These are phyloP conservation scores for Hormaphis cornu DNA, from an alignment of 1,140 invertebrate genomes.

Conservation along the genomic window DNA sequence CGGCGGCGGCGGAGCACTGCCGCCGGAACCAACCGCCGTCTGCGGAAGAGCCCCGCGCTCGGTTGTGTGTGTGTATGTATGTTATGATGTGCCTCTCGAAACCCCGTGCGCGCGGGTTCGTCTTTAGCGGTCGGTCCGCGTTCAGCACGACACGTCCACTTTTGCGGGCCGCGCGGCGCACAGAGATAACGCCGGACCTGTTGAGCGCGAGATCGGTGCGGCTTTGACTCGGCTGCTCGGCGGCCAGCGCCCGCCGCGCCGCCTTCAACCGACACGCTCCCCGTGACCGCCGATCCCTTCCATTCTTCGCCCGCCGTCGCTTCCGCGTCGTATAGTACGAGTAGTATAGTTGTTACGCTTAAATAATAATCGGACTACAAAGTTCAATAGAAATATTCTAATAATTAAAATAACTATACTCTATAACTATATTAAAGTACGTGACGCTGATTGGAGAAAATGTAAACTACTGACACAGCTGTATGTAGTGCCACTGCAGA, in stretches of 20 bases:
- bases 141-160: not conserved
- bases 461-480: too few relatives aligned
- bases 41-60: not conserved
- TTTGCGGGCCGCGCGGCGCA: not conserved
- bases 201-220: slow-evolving; percentile 10
- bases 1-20: not conserved
- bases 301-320: not conserved
- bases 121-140: not conserved
- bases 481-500: too few relatives aligned
- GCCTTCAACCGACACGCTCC: slow-evolving; percentile 19
- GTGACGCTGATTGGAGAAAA: too few relatives aligned
- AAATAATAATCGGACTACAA: not conserved
- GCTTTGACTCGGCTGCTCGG: not conserved
- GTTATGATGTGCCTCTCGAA: too few relatives aligned
- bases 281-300: slow-evolving; percentile 27
- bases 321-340: not conserved
- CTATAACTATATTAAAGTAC: too few relatives aligned
- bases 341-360: too few relatives aligned
- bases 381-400: too few relatives aligned
- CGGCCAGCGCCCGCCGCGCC: not conserved
- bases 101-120: not conserved
- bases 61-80: too few relatives aligned
- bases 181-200: slow-evolving; percentile 18
- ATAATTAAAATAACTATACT: too few relatives aligned
- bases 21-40: not conserved